Conservation (phyloP, 1,140 invertebrate species). For the Drosophila micromelanica region DNA sequence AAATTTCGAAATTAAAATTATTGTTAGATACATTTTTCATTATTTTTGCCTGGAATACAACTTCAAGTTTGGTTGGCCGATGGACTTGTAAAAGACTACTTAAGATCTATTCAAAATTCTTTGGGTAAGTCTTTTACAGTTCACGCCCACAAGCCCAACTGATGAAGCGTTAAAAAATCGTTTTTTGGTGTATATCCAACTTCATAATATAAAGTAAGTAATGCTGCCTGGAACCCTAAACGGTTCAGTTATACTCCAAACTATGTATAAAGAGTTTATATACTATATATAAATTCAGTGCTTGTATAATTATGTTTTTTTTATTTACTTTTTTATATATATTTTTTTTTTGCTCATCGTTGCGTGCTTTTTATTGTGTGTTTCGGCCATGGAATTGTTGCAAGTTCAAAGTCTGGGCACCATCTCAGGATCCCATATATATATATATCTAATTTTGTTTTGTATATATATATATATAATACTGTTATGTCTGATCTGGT, state of each 20-base stretch:
- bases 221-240: slow-evolving; percentile 67
- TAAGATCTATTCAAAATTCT: not conserved
- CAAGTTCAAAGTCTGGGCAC: slow-evolving; percentile 27
- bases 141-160: not conserved
- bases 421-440: not conserved
- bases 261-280: slow-evolving; percentile 59
- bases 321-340: slow-evolving; percentile 7
- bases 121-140: not conserved
- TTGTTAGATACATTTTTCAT: slow-evolving; percentile 15
- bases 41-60: slow-evolving; percentile 12
- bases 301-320: slow-evolving; percentile 60
- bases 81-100: not conserved
- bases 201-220: slow-evolving; percentile 67
- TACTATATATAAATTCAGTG: slow-evolving; percentile 77
- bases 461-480: slow-evolving; percentile 30
- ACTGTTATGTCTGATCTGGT: slow-evolving; percentile 30
- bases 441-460: not conserved
- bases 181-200: slow-evolving; percentile 32
- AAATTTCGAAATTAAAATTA: slow-evolving; percentile 33
- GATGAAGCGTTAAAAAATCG: slow-evolving; percentile 20
- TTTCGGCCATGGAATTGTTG: slow-evolving; percentile 53
- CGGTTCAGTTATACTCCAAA: slow-evolving; percentile 63
- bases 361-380: slow-evolving; percentile 49
- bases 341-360: slow-evolving; percentile 42
- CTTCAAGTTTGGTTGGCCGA: not conserved